Evolutionary conservation across 2,888 invertebrate genomes (phyloP), one percentile per base, ranked within the genome.

Genomic region (Physocephala rufipes): DNA sequence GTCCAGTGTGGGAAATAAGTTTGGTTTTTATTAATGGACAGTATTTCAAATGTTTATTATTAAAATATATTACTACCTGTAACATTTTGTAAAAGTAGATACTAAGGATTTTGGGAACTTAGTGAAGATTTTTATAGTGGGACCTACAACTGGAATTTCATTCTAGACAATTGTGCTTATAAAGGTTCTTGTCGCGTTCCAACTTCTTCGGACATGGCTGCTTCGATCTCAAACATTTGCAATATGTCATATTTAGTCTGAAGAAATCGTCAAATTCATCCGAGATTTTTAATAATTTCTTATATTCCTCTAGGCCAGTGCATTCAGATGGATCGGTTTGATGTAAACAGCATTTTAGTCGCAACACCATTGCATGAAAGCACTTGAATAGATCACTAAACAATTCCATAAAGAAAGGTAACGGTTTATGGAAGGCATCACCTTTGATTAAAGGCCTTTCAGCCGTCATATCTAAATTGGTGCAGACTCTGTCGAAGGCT

Each of bases 211-310:
- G 21, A 49, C 79, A 81, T 19, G 72, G 71, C 15, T 73, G 71
- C 13, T 47, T 61, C 0, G 77, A 74, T 0, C 71, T 71, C 1
- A 83, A 71, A 36, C 83, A 83, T 5, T 77, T 78, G 75, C 83
- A 83, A 68, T 82, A 83, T 5, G 78, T 73, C 26, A 83, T 77
- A 1, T 77, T 75, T 0, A 72, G 45, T 43, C 71, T 76, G 0
- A 83, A 67, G 19, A 82, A 80, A 30, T 82, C 84, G 1, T 78
- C 74, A 36, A 84, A 80, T 5, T 83, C 83, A 47, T 81, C 82
- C 13, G 75, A 72, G 1, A 71, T 73, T 15, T 77, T 76, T 2
- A 79, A 63, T 12, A 79, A 47, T 5, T 75, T 74, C 45, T 81
- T 80, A 45, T 84, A 83, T 1, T 79, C 78, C 36, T 82, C 82